Conservation (phyloP, 2,113 vertebrate species). For the Cinclus cinclus region DNA sequence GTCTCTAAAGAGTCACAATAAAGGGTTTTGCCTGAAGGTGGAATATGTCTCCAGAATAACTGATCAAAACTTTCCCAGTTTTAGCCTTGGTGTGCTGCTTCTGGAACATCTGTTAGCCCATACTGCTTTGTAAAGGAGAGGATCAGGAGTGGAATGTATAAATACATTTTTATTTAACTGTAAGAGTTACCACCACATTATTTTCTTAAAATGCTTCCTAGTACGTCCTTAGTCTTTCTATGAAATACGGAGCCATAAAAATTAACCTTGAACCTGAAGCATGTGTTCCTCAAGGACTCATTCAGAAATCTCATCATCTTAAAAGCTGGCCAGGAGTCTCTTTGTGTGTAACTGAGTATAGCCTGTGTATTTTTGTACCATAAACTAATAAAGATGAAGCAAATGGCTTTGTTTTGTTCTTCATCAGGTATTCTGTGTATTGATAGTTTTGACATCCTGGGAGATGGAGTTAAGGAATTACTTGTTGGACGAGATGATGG, state of each 20-base stretch:
- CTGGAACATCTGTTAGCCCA: neutral
- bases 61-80: neutral
- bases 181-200: neutral
- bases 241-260: neutral
- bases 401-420: neutral
- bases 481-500: conserved; percentile 95
- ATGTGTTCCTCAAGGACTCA: neutral
- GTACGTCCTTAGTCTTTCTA: neutral
- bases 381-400: neutral
- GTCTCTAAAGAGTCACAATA: neutral
- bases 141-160: neutral
- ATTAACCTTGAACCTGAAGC: neutral
- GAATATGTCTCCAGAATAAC: neutral
- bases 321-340: neutral
- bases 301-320: neutral
- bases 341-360: neutral
- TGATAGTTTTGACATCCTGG: conserved; percentile 91
- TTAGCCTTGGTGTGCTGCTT: neutral
- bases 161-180: neutral
- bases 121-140: neutral
- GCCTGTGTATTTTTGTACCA: neutral
- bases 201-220: neutral
- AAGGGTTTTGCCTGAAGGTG: neutral
- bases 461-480: conserved; percentile 92
- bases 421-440: conserved; percentile 88